Conservation (phyloP, 2,113 vertebrate species). For the Caranx ignobilis region DNA sequence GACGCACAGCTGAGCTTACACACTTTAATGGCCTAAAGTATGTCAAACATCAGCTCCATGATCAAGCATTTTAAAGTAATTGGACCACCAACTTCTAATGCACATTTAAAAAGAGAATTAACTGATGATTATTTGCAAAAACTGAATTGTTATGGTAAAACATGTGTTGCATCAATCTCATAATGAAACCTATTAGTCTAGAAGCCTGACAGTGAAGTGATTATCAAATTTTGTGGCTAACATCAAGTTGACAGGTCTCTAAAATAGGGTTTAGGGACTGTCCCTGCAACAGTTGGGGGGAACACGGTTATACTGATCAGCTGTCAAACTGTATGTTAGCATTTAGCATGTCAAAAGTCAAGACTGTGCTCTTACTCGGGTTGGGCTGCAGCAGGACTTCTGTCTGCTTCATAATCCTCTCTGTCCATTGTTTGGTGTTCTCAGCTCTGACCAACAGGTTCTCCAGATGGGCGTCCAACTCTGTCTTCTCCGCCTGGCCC, state of each 20-base stretch:
- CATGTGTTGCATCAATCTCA: not conserved
- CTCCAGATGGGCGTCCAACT: constrained; percentile 97
- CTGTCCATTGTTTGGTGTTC: constrained; percentile 96
- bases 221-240: not conserved
- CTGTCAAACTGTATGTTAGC: not conserved
- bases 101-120: not conserved
- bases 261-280: not conserved
- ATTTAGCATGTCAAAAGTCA: not conserved
- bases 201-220: not conserved
- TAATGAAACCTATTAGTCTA: not conserved
- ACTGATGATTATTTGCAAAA: not conserved
- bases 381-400: constrained; percentile 97
- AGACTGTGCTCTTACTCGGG: constrained; percentile 88
- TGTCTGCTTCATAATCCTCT: constrained; percentile 97
- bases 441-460: constrained; percentile 96
- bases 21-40: constrained; percentile 1
- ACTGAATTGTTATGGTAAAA: not conserved
- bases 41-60: constrained; percentile 16
- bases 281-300: too few species aligned
- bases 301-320: too few species aligned
- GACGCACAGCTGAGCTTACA: constrained; percentile 67
- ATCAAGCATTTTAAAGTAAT: not conserved
- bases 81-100: not conserved
- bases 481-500: constrained; percentile 98
- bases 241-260: not conserved